Base-by-base conservation (phyloP, 2,888 invertebrate genomes). In the Ecliptopera silaceata region DNA sequence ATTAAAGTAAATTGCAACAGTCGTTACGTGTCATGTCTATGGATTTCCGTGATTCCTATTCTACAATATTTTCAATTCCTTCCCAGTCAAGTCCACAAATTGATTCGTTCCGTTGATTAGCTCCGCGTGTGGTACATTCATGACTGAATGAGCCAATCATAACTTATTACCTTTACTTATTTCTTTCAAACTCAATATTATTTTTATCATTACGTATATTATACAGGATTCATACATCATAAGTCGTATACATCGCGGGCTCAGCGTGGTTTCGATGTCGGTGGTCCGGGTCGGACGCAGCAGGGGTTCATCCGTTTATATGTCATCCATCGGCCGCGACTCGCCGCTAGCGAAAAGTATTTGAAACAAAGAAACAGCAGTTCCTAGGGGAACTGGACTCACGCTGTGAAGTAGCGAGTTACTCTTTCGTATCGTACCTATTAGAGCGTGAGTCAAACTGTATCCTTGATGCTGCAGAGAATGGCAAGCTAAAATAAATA, bases 221-320 rank as follows among this genome's bases (percentile, higher is more conserved):
- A 36, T 54, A 63, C 53, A 54, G 63, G 53, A 56, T 63, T 51
- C 59, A 61, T 69, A 65, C 51, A 48, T 64, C 58, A 63, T 47
- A 59, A 45, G 57, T 48, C 22, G 10, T 59, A 54, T 69, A 64
- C 41, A 43, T 61, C 53, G 47, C 54, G 58, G 61, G 57, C 74
- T 39, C 74, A 70, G 75, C 68, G 68, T 69, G 72, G 58, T 68
- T 66, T 68, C 79, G 61, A 62, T 71, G 69, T 68, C 64, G 79
- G 79, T 79, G 79, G 79, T 79, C 79, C 67, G 60, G 38, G 58
- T 26, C 34, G 8, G 45, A 20, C 66, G 15, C 32, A 64, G 55
- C 64, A 15, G 74, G 74, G 75, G 72, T 56, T 71, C 58, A 47
- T 54, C 56, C 59, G 54, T 56, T 61, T 49, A 48, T 49, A 48